These are phyloP conservation scores for Sebastes steindachneri DNA, from an alignment of 2,797 vertebrate genomes.

Conservation along the genomic window DNA sequence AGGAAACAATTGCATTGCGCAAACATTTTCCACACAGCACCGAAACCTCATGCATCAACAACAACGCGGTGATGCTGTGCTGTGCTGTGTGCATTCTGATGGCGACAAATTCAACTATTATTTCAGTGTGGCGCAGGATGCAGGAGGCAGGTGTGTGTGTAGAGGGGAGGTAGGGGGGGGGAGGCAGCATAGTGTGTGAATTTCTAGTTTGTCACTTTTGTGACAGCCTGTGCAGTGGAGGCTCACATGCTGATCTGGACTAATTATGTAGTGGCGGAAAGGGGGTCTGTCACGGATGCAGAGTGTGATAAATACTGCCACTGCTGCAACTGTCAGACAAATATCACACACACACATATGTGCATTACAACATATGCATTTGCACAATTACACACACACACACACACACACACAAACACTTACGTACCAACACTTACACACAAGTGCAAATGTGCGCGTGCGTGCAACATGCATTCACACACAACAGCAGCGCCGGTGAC, in stretches of 20 bases:
- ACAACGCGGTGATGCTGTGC: conserved; percentile 69
- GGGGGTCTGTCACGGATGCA: conserved; percentile 84
- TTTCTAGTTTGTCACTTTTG: conserved; percentile 87
- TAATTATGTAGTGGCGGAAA: conserved; percentile 87
- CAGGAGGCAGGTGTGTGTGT: conserved; percentile 74
- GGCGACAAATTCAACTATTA: conserved; percentile 86
- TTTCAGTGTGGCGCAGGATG: conserved; percentile 80
- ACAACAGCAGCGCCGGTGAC: conserved; percentile 63
- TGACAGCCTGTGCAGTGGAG: conserved; percentile 86
- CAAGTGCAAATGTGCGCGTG: conserved; percentile 44
- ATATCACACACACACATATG: conserved; percentile 71
- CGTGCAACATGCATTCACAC: conserved; percentile 62
- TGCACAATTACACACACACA: conserved; percentile 24
- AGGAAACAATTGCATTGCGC: conserved; percentile 62
- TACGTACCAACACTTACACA: conserved; percentile 44
- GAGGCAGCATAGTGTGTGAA: conserved; percentile 79
- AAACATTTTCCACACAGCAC: conserved; percentile 59
- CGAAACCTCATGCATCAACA: conserved; percentile 76
- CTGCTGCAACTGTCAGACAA: conserved; percentile 82
- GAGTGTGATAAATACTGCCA: conserved; percentile 86
- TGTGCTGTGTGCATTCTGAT: conserved; percentile 76
- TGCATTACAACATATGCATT: conserved; percentile 62
- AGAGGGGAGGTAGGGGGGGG: not conserved
- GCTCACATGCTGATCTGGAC: conserved; percentile 87
- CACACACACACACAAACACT: conserved; percentile 27